Base-by-base conservation (phyloP, 2,797 vertebrate species). In the Scarus forsteni region DNA sequence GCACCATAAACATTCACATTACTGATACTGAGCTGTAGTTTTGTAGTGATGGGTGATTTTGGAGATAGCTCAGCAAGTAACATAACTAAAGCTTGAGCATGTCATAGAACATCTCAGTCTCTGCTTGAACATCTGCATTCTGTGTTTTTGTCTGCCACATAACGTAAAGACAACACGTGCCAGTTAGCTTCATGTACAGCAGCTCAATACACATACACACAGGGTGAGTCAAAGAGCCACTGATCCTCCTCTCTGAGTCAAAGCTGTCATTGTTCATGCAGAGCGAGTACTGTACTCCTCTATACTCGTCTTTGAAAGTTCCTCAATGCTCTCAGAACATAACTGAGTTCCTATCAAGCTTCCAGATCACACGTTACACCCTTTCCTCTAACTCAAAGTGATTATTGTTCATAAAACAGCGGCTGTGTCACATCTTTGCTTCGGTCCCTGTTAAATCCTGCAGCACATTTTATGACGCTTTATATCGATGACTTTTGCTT, bases 191-290 rank as follows among this genome's bases (percentile, higher is more conserved):
- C 66, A 52, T 70, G 67, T 55, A 74, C 58, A 69, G 50, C 57
- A 66, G 70, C 75, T 60, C 45, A 64, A 53, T 70, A 42, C 73
- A 62, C 70, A 52, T 38, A 61, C 3, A 15, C 40, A 46, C 12
- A 60, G 6, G 40, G 46, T 15, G 48, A 84, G 48, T 86, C 78
- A 90, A 55, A 83, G 81, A 85, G 70, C 56, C 27, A 77, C 70
- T 84, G 77, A 85, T 55, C 60, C 27, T 16, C 8, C 46, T 70
- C 61, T 60, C 43, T 51, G 59, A 7, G 8, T 91, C 85, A 90
- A 78, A 76, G 84, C 81, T 35, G 62, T 60, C 63, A 75, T 87
- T 93, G 88, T 92, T 75, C 75, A 39, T 15, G 44, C 77, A 86
- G 70, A 85, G 61, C 54, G 27, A 68, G 18, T 7, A 73, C 66